Conservation (phyloP, 2,888 invertebrate species). For the Antheraea yamamai region DNA sequence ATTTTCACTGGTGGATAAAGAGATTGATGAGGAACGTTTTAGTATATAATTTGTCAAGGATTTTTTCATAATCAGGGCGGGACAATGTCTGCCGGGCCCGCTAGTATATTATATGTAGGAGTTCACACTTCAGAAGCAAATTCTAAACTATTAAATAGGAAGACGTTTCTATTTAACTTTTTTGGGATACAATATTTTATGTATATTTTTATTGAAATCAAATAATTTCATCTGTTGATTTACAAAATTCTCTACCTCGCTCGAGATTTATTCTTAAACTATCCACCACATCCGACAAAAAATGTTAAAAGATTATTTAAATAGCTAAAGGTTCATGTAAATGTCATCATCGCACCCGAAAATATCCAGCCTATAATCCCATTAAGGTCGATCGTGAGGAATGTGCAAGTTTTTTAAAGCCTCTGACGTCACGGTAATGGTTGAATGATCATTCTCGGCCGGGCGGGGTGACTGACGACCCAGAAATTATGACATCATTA, state of each 20-base stretch:
- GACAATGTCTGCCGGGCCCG: too few species aligned
- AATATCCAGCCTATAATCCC: slow-evolving; percentile 26
- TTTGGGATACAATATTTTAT: too few species aligned
- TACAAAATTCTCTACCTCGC: background rate
- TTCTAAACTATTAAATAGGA: too few species aligned
- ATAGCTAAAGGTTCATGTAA: slow-evolving; percentile 4
- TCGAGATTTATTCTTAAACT: background rate
- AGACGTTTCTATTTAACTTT: too few species aligned
- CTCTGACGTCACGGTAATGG: slow-evolving; percentile 36
- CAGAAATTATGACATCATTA: slow-evolving; percentile 76
- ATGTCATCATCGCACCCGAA: slow-evolving; percentile 11
- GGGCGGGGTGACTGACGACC: slow-evolving; percentile 57
- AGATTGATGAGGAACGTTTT: too few species aligned
- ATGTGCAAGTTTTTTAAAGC: slow-evolving; percentile 36
- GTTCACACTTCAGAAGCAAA: too few species aligned
- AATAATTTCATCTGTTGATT: too few species aligned
- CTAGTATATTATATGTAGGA: too few species aligned
- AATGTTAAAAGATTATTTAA: slow-evolving; percentile 9
- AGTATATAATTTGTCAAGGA: too few species aligned
- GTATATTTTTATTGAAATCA: too few species aligned
- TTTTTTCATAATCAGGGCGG: too few species aligned
- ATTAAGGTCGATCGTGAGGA: slow-evolving; percentile 32
- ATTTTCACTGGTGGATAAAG: too few species aligned
- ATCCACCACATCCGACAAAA: background rate
- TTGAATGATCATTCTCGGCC: slow-evolving; percentile 55